A percentile compares a stretch with the other conserved stretches of the same genome.
Evolutionary conservation across 2,797 vertebrate genomes (phyloP).

Genomic region (Schizothorax lantsangensis): DNA sequence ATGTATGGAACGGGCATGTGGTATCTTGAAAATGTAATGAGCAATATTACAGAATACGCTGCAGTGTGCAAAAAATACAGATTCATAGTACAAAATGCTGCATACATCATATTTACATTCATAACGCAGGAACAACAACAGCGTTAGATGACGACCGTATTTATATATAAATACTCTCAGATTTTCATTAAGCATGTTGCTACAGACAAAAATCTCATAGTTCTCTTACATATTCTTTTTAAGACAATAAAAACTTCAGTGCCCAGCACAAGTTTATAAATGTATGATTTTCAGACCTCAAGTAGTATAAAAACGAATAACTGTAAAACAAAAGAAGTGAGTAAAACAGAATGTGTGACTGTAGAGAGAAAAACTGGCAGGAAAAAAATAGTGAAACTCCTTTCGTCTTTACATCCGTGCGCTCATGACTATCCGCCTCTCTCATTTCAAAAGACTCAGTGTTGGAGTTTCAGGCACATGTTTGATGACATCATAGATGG

Average conservation of each 20-base stretch:
- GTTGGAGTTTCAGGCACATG: conserved; percentile 86
- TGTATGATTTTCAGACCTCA: not conserved
- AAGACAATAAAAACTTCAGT: conserved; percentile 14
- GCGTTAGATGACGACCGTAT: conserved; percentile 27
- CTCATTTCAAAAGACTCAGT: conserved; percentile 81
- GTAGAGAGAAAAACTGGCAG: not conserved
- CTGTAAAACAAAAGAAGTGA: conserved; percentile 21
- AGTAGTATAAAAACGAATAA: conserved; percentile 8
- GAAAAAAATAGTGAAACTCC: not conserved
- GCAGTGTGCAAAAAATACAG: conserved; percentile 59
- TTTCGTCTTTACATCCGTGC: not conserved
- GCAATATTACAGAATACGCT: conserved; percentile 38
- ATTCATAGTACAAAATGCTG: conserved; percentile 45
- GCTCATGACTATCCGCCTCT: not conserved
- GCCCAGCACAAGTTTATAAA: conserved; percentile 33
- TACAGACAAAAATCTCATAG: not conserved
- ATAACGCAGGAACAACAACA: conserved; percentile 35
- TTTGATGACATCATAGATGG: conserved; percentile 95
- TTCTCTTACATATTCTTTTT: conserved; percentile 11
- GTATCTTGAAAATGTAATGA: conserved; percentile 30
- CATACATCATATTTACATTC: conserved; percentile 58
- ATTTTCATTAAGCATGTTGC: conserved; percentile 26
- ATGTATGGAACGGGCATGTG: conserved; percentile 22
- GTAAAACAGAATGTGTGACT: conserved; percentile 1
- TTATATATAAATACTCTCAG: conserved; percentile 58